Evolutionary conservation across 2,113 vertebrate species (phyloP).

Genomic region (Archocentrus centrarchus): DNA sequence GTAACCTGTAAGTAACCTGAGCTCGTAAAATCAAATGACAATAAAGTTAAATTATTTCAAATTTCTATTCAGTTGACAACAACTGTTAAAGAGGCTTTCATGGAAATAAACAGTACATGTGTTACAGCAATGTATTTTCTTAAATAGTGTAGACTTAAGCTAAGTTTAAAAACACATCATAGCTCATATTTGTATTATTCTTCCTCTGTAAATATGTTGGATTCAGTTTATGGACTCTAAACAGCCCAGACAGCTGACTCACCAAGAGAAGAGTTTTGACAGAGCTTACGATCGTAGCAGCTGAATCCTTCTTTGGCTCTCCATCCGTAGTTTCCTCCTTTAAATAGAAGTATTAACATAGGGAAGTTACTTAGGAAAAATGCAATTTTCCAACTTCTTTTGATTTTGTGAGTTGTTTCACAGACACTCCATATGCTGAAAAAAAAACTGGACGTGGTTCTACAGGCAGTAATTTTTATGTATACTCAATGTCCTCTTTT

Average conservation of each 20-base stretch:
- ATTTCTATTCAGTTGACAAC: background rate
- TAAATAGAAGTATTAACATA: slow-evolving; percentile 13
- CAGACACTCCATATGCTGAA: background rate
- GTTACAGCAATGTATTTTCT: background rate
- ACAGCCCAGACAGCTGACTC: slow-evolving; percentile 31
- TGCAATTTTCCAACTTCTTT: background rate
- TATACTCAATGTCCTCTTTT: background rate
- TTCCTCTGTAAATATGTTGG: no score
- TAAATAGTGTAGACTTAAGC: no score
- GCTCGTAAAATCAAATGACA: background rate
- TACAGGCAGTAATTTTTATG: background rate
- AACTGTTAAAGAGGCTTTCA: background rate
- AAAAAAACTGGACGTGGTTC: background rate
- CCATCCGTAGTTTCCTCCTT: slow-evolving; percentile 87
- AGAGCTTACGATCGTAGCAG: slow-evolving; percentile 85
- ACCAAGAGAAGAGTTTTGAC: slow-evolving; percentile 84
- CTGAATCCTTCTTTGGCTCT: slow-evolving; percentile 86
- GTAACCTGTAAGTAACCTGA: background rate
- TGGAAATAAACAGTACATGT: background rate
- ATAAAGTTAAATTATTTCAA: background rate
- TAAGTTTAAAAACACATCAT: no score
- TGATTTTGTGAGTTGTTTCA: background rate
- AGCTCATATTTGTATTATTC: no score
- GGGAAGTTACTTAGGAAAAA: background rate
- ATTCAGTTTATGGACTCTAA: background rate